phyloP scores from a whole-genome alignment of 2,113 vertebrate species.

The Athene noctua region DNA sequence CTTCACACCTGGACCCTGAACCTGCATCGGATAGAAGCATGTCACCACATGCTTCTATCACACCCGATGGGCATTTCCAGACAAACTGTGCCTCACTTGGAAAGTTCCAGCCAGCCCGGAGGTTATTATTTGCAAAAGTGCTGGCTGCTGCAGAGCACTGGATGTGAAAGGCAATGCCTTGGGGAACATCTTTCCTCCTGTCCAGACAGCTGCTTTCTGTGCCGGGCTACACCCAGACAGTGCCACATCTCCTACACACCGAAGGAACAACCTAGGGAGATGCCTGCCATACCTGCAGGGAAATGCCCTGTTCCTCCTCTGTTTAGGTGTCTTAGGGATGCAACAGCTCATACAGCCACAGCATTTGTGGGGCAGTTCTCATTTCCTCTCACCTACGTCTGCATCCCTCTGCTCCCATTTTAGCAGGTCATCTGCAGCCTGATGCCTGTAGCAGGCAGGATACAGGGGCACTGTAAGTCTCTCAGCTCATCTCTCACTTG shows the following conservation, averaged over 20 bases:
- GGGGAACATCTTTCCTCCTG: neutral
- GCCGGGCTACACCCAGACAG: neutral
- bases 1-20: neutral
- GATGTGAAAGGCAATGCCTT: neutral
- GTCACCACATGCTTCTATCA: neutral
- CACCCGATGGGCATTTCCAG: neutral
- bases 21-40: neutral
- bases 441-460: neutral
- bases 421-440: neutral
- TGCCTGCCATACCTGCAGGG: neutral
- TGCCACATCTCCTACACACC: neutral
- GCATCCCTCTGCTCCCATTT: neutral
- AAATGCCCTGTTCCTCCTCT: neutral
- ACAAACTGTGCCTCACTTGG: neutral
- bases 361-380: fast-evolving
- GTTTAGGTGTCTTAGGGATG: neutral
- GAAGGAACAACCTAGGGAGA: neutral
- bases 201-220: neutral
- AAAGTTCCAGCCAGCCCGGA: neutral
- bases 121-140: neutral
- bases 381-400: fast-evolving
- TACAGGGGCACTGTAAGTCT: neutral
- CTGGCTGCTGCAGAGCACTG: neutral
- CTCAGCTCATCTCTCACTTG: neutral
- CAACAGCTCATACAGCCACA: neutral